Evolutionary conservation across 2,113 vertebrate genomes (phyloP).

Genomic region (Passerina amoena): DNA sequence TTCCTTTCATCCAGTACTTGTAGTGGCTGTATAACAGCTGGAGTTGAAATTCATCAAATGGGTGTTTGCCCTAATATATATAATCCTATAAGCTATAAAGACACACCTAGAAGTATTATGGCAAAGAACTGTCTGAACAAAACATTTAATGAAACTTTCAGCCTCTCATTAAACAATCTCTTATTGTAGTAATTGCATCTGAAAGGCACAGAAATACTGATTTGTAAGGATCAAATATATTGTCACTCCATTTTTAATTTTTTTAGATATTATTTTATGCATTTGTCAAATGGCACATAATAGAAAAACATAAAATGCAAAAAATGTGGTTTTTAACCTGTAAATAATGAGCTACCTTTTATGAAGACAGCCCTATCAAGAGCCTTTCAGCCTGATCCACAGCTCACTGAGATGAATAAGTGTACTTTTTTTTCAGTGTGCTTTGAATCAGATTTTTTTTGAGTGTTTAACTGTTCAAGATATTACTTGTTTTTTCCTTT

Average conservation of each 20-base stretch:
- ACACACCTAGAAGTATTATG: background rate
- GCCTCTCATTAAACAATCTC: background rate
- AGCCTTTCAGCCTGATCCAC: background rate
- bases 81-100: background rate
- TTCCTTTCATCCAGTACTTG: background rate
- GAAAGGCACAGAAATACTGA: background rate
- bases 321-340: background rate
- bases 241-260: background rate
- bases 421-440: background rate
- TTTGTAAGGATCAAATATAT: background rate
- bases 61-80: background rate
- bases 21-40: conserved; percentile 31
- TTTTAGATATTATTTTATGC: background rate
- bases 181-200: background rate
- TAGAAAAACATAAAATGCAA: fast-evolving
- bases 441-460: background rate
- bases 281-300: background rate
- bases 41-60: conserved; percentile 27
- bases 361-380: background rate
- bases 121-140: background rate
- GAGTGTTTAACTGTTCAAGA: background rate
- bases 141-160: background rate
- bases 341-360: background rate
- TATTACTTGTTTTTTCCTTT: background rate
- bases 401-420: background rate